phyloP scores from a whole-genome alignment of 1,140 invertebrate species.

The Monochamus saltuarius region DNA sequence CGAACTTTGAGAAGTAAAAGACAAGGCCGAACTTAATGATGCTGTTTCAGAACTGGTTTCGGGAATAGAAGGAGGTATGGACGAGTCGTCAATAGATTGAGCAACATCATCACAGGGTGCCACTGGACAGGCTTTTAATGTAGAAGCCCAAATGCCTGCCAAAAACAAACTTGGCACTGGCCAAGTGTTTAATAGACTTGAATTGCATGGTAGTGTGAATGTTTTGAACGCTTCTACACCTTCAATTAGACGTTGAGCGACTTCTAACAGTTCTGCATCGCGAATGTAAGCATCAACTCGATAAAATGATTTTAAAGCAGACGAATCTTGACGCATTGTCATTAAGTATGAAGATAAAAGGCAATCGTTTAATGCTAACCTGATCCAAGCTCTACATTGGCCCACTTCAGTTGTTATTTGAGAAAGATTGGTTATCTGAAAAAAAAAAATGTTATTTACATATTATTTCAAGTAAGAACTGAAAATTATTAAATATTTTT shows the following conservation, averaged over 20 bases:
- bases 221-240: constrained; percentile 73
- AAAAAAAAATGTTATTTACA: too few species aligned
- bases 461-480: too few species aligned
- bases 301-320: constrained; percentile 77
- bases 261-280: constrained; percentile 76
- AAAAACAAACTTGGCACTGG: constrained; percentile 78
- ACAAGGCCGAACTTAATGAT: constrained; percentile 42
- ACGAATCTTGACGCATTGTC: constrained; percentile 70
- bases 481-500: too few species aligned
- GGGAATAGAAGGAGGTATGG: constrained; percentile 21
- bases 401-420: constrained; percentile 89
- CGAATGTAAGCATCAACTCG: constrained; percentile 74
- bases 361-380: constrained; percentile 85
- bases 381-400: constrained; percentile 86
- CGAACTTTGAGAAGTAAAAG: constrained; percentile 50
- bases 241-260: constrained; percentile 72
- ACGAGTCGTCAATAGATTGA: constrained; percentile 34
- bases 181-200: constrained; percentile 88
- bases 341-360: constrained; percentile 82
- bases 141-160: constrained; percentile 81
- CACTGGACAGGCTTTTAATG: constrained; percentile 69
- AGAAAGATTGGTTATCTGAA: constrained; percentile 62
- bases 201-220: constrained; percentile 84
- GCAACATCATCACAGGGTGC: constrained; percentile 48
- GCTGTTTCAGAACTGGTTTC: constrained; percentile 44